Conservation (phyloP, 1,140 invertebrate genomes). For the Halictus rubicundus region DNA sequence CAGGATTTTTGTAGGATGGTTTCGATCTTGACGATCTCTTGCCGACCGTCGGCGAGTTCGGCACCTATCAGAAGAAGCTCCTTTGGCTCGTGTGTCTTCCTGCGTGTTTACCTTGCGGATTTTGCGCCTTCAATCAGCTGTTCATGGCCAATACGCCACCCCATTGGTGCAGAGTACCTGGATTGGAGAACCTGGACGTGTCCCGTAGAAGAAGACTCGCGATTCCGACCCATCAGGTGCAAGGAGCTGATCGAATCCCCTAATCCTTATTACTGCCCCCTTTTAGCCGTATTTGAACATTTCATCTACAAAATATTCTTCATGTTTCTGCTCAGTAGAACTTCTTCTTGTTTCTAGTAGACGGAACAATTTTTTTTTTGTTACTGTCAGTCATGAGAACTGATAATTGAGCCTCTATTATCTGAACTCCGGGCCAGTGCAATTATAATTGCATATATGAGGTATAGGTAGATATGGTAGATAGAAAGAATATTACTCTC, state of each 20-base stretch:
- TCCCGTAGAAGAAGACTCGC: slow-evolving; percentile 84
- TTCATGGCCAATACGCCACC: slow-evolving; percentile 91
- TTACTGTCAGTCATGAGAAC: no score
- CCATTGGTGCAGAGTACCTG: slow-evolving; percentile 90
- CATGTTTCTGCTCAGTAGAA: no score
- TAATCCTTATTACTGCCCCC: not conserved
- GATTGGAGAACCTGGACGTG: slow-evolving; percentile 80
- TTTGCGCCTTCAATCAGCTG: slow-evolving; percentile 94
- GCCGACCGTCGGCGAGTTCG: slow-evolving; percentile 92
- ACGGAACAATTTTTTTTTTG: no score
- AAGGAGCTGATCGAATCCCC: not conserved
- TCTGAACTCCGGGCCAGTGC: no score
- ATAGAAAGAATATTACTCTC: no score
- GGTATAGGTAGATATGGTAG: no score
- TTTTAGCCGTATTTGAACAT: no score
- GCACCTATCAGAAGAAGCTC: slow-evolving; percentile 91
- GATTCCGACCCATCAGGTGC: slow-evolving; percentile 81
- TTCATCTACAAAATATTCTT: no score
- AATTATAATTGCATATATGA: no score
- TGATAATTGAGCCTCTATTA: no score
- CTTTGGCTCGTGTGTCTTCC: slow-evolving; percentile 93
- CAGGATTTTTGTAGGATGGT: slow-evolving; percentile 77
- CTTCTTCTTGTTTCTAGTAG: no score
- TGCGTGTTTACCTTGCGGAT: slow-evolving; percentile 93
- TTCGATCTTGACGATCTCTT: slow-evolving; percentile 92